Percentiles rank a stretch among this genome's conserved stretches.
Evolutionary conservation across 2,113 vertebrate genomes (phyloP).

Genomic region (Trogon surrucura): DNA sequence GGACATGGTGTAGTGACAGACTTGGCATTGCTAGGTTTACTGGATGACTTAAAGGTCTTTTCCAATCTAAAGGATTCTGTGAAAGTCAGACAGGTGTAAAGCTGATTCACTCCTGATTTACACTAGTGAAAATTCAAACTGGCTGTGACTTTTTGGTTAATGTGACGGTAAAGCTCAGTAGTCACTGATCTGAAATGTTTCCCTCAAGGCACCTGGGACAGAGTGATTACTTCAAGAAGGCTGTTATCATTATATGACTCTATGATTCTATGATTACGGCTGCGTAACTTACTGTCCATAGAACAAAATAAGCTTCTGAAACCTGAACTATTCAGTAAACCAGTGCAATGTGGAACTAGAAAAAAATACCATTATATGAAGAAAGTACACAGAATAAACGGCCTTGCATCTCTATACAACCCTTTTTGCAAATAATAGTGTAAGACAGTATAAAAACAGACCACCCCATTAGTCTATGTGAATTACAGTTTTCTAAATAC

Average conservation of each 20-base stretch:
- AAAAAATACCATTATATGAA: not conserved
- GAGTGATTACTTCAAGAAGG: conserved; percentile 26
- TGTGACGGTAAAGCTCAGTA: not conserved
- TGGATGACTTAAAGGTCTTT: too few species aligned
- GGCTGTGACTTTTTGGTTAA: conserved; percentile 14
- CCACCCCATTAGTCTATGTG: not conserved
- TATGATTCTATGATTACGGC: not conserved
- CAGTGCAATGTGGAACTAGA: fast-evolving
- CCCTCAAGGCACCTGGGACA: not conserved
- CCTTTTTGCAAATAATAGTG: not conserved
- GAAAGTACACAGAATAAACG: not conserved
- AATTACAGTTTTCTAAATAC: not conserved
- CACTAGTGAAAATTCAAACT: conserved; percentile 1
- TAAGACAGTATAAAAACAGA: not conserved
- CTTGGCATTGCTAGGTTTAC: too few species aligned
- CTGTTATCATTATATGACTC: not conserved
- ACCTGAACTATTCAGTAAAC: not conserved
- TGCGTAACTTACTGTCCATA: not conserved
- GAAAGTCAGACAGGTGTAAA: not conserved
- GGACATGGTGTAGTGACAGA: too few species aligned
- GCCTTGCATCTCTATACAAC: not conserved
- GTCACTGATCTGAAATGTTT: not conserved
- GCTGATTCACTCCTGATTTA: not conserved
- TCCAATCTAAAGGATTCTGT: too few species aligned
- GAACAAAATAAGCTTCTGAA: conserved; percentile 16